phyloP scores from a whole-genome alignment of 2,113 vertebrate genomes.

The Cephalopholis sonnerati region DNA sequence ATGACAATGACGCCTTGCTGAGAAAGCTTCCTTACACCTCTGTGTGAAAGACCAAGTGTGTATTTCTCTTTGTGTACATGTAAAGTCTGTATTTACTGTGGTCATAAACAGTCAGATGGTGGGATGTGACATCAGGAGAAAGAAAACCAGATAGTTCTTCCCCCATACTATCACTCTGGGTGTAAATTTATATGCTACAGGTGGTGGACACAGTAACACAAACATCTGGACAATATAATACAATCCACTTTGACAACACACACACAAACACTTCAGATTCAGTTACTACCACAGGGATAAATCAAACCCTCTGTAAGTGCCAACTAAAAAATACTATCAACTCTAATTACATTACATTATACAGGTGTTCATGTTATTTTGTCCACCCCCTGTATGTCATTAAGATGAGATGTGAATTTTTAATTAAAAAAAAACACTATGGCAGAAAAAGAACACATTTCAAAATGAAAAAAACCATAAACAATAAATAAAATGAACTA shows the following conservation, averaged over 20 bases:
- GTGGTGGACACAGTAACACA: conserved; percentile 37
- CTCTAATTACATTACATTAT: background rate
- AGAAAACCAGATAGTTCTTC: background rate
- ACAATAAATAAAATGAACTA: conserved; percentile 37
- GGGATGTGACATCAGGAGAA: background rate
- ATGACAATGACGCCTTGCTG: conserved; percentile 46
- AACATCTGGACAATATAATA: conserved; percentile 21
- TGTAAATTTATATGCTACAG: background rate
- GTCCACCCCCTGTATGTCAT: conserved; percentile 24
- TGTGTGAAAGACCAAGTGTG: conserved; percentile 40
- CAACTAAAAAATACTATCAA: background rate
- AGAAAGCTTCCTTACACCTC: conserved; percentile 38
- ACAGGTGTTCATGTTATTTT: conserved; percentile 28
- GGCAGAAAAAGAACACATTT: conserved; percentile 19
- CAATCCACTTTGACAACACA: background rate
- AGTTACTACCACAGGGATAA: background rate
- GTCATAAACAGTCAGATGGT: conserved; percentile 16
- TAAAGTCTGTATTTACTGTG: background rate
- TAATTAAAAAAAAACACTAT: conserved; percentile 15
- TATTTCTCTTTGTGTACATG: conserved; percentile 29
- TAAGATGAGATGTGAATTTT: conserved; percentile 20
- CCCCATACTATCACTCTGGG: background rate
- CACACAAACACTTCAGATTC: background rate
- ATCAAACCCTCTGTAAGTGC: background rate
- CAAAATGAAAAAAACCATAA: conserved; percentile 33